These are phyloP conservation scores for Lophotis ruficrista DNA, from an alignment of 2,113 vertebrate species.

Conservation along the genomic window DNA sequence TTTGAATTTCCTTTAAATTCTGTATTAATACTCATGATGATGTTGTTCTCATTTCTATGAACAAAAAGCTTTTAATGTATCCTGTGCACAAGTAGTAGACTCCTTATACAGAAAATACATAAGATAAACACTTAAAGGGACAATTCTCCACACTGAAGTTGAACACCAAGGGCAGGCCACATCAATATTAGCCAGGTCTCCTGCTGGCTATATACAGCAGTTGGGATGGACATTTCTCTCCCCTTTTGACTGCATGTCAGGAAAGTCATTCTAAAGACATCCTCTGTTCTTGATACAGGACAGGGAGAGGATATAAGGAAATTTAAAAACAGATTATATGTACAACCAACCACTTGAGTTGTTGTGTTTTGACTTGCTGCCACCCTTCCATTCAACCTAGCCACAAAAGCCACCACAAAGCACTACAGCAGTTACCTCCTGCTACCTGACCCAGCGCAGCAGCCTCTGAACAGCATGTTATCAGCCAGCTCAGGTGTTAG, in stretches of 20 bases:
- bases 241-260: neutral
- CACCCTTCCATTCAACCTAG: neutral
- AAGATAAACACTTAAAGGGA: neutral
- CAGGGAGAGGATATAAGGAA: neutral
- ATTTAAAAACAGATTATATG: neutral
- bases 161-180: neutral
- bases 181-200: neutral
- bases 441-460: neutral
- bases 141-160: neutral
- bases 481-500: neutral
- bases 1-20: neutral
- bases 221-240: neutral
- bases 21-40: neutral
- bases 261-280: neutral
- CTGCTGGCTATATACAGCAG: neutral
- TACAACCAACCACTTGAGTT: neutral
- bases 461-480: neutral
- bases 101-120: neutral
- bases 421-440: rapidly evolving
- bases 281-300: neutral
- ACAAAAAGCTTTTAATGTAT: neutral
- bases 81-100: neutral
- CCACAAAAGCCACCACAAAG: neutral
- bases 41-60: neutral
- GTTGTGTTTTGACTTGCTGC: neutral